phyloP scores from a whole-genome alignment of 2,113 vertebrate species.

The Zingel zingel region DNA sequence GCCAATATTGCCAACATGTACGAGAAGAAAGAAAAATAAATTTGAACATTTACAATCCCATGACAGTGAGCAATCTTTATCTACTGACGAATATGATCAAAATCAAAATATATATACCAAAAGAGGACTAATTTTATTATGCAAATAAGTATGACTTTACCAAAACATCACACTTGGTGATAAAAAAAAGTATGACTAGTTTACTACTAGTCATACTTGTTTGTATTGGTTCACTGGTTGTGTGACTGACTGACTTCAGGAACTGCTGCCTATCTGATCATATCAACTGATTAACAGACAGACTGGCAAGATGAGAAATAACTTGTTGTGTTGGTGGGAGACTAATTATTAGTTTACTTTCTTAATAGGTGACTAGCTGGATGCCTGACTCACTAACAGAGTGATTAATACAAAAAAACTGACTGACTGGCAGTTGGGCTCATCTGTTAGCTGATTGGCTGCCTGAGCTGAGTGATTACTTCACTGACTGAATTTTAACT shows the following conservation, averaged over 20 bases:
- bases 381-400: slow-evolving; percentile 13
- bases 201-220: too few species aligned
- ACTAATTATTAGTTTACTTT: slow-evolving; percentile 21
- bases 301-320: background rate
- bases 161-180: too few species aligned
- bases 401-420: slow-evolving; percentile 8
- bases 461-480: background rate
- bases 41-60: too few species aligned
- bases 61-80: too few species aligned
- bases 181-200: too few species aligned
- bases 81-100: too few species aligned
- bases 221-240: too few species aligned
- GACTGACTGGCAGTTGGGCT: background rate
- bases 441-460: background rate
- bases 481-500: background rate
- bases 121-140: too few species aligned
- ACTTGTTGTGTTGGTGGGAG: background rate
- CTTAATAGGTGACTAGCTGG: slow-evolving; percentile 17
- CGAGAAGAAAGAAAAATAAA: background rate
- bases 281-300: background rate
- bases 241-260: background rate
- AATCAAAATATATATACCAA: too few species aligned
- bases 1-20: background rate
- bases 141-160: too few species aligned
- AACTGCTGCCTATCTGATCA: background rate